These are phyloP conservation scores for Phrynosoma blainvillii DNA, from an alignment of 2,113 vertebrate species.

Conservation along the genomic window DNA sequence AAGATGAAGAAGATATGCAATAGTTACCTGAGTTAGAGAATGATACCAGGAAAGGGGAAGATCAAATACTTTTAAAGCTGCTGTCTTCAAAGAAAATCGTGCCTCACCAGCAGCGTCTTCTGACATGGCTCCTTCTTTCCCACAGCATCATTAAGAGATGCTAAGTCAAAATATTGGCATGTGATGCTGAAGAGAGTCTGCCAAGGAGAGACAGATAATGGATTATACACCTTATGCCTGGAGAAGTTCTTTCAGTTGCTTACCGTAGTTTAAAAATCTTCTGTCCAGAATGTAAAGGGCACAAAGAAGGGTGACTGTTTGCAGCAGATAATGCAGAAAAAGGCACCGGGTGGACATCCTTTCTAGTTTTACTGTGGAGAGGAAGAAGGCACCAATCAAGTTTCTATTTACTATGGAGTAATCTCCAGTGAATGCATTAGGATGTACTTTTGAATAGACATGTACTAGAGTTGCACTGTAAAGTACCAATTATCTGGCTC, in stretches of 20 bases:
- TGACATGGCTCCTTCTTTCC: conserved; percentile 83
- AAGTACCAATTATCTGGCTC: neutral
- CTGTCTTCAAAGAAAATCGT: conserved; percentile 81
- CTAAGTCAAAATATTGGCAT: conserved; percentile 47
- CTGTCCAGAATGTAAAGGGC: neutral
- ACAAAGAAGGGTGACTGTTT: neutral
- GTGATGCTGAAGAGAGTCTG: conserved; percentile 37
- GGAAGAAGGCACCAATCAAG: neutral
- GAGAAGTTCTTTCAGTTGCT: neutral
- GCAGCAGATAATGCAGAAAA: neutral
- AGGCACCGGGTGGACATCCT: neutral
- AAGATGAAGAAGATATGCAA: neutral
- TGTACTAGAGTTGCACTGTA: neutral
- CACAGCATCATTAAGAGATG: conserved; percentile 69
- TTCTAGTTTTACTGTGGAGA: neutral
- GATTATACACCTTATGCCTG: neutral
- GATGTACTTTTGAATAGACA: neutral
- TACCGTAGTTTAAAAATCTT: accelerated
- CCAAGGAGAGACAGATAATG: conserved; percentile 29
- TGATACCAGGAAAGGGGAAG: conserved; percentile 86
- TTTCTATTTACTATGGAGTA: neutral
- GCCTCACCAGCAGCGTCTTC: conserved; percentile 80
- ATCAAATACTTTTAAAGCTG: conserved; percentile 81
- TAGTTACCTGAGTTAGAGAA: conserved; percentile 86
- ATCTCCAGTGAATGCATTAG: neutral